Evolutionary conservation across 2,888 invertebrate species (phyloP).

Genomic region (Melieria picta): DNA sequence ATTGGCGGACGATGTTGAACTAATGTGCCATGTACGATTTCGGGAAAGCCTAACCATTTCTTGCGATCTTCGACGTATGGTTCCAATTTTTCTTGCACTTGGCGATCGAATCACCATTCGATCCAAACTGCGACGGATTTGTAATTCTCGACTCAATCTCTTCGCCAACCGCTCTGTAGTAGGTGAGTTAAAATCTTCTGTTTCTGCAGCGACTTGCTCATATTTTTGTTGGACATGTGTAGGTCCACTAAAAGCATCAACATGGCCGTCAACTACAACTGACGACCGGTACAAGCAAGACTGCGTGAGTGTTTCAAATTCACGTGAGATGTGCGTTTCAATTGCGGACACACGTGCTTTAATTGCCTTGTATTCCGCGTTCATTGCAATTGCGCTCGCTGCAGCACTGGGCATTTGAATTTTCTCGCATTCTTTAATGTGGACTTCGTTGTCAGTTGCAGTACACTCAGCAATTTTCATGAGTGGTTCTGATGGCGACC

Average conservation of each 20-base stretch:
- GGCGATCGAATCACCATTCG: slow-evolving; percentile 80
- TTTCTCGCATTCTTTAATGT: not conserved
- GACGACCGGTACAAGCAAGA: slow-evolving; percentile 44
- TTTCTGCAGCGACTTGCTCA: slow-evolving; percentile 77
- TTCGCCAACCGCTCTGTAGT: slow-evolving; percentile 76
- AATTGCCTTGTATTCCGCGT: slow-evolving; percentile 81
- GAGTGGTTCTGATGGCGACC: not conserved
- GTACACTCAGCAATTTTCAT: slow-evolving; percentile 35
- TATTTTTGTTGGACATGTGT: slow-evolving; percentile 78
- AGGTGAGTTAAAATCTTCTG: slow-evolving; percentile 63
- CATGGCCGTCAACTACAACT: slow-evolving; percentile 5
- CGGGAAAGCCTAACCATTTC: slow-evolving; percentile 70
- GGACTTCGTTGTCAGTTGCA: not conserved
- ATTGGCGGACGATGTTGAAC: slow-evolving; percentile 28
- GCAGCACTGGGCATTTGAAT: not conserved
- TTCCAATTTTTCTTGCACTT: slow-evolving; percentile 83
- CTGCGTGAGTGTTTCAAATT: slow-evolving; percentile 66
- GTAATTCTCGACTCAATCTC: slow-evolving; percentile 73
- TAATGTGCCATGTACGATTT: slow-evolving; percentile 75
- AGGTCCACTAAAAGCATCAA: slow-evolving; percentile 63
- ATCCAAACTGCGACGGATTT: slow-evolving; percentile 77
- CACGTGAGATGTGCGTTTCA: slow-evolving; percentile 76
- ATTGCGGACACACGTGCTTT: slow-evolving; percentile 79
- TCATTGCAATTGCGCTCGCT: slow-evolving; percentile 69
- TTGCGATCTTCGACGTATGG: slow-evolving; percentile 76